phyloP scores from a whole-genome alignment of 2,888 invertebrate species.

The Lymantria monacha region DNA sequence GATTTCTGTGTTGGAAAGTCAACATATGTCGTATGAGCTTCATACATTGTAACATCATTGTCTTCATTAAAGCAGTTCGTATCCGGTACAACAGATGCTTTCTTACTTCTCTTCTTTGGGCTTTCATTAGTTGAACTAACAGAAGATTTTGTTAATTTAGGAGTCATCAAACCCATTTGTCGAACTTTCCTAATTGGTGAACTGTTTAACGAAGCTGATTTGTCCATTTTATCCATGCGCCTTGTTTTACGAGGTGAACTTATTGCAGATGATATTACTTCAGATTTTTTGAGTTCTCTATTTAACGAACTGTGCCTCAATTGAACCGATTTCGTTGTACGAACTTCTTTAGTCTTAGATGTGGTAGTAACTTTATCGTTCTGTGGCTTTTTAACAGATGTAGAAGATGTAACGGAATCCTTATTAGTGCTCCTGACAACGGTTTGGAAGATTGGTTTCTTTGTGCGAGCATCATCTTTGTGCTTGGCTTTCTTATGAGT shows the following conservation, averaged over 20 bases:
- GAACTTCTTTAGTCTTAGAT: slow-evolving; percentile 59
- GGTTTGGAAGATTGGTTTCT: slow-evolving; percentile 74
- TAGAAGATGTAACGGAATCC: slow-evolving; percentile 61
- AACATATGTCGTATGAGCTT: slow-evolving; percentile 68
- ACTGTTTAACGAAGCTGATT: slow-evolving; percentile 71
- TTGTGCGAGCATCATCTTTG: slow-evolving; percentile 54
- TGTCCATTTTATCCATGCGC: slow-evolving; percentile 71
- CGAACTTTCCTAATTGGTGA: slow-evolving; percentile 76
- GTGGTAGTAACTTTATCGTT: slow-evolving; percentile 62
- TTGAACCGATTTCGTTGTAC: slow-evolving; percentile 61
- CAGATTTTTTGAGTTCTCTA: slow-evolving; percentile 62
- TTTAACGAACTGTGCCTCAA: slow-evolving; percentile 71
- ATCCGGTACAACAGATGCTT: slow-evolving; percentile 50
- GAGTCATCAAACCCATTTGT: slow-evolving; percentile 60
- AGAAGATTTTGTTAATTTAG: slow-evolving; percentile 45
- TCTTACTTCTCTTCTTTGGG: slow-evolving; percentile 66
- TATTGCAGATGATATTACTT: slow-evolving; percentile 59
- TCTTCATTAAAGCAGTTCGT: slow-evolving; percentile 56
- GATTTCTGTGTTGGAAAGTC: slow-evolving; percentile 63
- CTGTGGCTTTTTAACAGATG: slow-evolving; percentile 47
- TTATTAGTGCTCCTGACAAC: slow-evolving; percentile 65
- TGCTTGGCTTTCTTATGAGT: slow-evolving; percentile 54
- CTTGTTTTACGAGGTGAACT: slow-evolving; percentile 74
- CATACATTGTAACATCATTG: slow-evolving; percentile 76
- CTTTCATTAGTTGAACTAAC: slow-evolving; percentile 68